phyloP scores from a whole-genome alignment of 1,140 invertebrate genomes.

The Muscidifurax raptorellus region DNA sequence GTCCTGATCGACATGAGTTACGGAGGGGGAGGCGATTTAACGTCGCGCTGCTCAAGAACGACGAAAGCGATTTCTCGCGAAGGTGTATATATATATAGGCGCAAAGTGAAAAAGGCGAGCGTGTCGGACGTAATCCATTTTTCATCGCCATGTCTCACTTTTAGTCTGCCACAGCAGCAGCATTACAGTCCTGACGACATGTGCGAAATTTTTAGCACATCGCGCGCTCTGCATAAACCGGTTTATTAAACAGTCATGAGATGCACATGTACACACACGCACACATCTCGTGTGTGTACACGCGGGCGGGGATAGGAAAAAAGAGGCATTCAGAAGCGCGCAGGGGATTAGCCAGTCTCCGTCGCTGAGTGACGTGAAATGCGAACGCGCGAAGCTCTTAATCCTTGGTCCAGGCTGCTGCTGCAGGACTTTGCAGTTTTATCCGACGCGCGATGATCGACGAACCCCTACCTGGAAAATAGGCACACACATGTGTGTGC shows the following conservation, averaged over 20 bases:
- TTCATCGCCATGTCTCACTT: constrained; percentile 23
- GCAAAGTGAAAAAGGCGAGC: constrained; percentile 24
- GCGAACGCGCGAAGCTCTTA: constrained; percentile 72
- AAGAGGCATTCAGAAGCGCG: constrained; percentile 15
- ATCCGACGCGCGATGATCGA: constrained; percentile 14
- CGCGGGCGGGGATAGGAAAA: constrained; percentile 20
- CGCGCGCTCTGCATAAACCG: not conserved
- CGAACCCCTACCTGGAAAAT: not conserved
- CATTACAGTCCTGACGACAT: not conserved
- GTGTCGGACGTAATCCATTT: constrained; percentile 43
- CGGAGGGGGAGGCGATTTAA: constrained; percentile 29
- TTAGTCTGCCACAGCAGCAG: constrained; percentile 9
- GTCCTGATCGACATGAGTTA: constrained; percentile 40
- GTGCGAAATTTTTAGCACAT: constrained; percentile 20
- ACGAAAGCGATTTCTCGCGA: constrained; percentile 35
- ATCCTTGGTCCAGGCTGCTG: constrained; percentile 57
- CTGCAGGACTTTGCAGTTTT: constrained; percentile 24
- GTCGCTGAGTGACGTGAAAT: constrained; percentile 69
- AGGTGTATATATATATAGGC: not conserved
- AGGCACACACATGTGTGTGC: not conserved
- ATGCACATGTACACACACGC: not conserved
- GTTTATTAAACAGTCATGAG: constrained; percentile 36
- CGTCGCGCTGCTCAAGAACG: constrained; percentile 40
- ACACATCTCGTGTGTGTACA: too few relatives aligned
- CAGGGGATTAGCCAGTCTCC: constrained; percentile 67